A percentile compares a stretch with the other conserved stretches of the same genome.
These are phyloP conservation scores for Panulirus ornatus DNA, from an alignment of 1,140 invertebrate species.

Conservation along the genomic window DNA sequence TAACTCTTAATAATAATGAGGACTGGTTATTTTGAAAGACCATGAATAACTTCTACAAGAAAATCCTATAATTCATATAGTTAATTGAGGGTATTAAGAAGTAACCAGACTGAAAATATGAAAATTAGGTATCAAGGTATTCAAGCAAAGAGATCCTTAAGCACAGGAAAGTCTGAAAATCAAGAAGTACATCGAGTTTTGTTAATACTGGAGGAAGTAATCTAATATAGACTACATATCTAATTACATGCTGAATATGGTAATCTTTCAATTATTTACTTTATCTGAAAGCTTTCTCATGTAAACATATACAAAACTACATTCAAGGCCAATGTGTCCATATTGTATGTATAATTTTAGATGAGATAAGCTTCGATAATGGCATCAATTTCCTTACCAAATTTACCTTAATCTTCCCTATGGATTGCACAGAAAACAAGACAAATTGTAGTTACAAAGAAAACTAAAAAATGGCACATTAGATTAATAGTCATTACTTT, in stretches of 20 bases:
- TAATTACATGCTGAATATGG: not conserved
- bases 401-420: slow-evolving; percentile 69
- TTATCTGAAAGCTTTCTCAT: slow-evolving; percentile 38
- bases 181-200: not conserved
- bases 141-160: not conserved
- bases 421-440: slow-evolving; percentile 60
- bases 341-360: slow-evolving; percentile 46
- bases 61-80: not conserved
- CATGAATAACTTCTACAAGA: not conserved
- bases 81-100: too few species aligned
- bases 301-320: slow-evolving; percentile 32
- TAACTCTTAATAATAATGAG: not conserved
- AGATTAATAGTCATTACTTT: slow-evolving; percentile 1
- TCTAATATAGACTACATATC: not conserved
- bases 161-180: not conserved
- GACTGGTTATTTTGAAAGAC: not conserved
- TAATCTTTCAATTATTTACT: not conserved
- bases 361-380: slow-evolving; percentile 52
- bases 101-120: not conserved
- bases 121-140: not conserved
- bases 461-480: not conserved
- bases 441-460: slow-evolving; percentile 38
- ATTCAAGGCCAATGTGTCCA: not conserved
- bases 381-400: slow-evolving; percentile 35
- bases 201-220: not conserved